These are phyloP conservation scores for Jacana jacana DNA, from an alignment of 2,113 vertebrate species.

Conservation along the genomic window DNA sequence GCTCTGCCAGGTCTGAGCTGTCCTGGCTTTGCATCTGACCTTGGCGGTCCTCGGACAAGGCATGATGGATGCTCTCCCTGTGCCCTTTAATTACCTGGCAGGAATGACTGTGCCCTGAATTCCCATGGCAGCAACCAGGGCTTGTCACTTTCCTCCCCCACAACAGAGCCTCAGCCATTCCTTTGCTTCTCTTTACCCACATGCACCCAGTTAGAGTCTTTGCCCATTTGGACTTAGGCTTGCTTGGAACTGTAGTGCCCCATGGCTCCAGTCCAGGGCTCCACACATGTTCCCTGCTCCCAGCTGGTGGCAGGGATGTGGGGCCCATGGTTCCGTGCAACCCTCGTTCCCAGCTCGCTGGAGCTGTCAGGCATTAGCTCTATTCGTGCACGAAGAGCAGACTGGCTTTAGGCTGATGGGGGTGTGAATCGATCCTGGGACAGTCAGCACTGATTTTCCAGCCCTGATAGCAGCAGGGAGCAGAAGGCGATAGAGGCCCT, in stretches of 20 bases:
- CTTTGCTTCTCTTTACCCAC: neutral
- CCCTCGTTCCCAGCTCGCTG: neutral
- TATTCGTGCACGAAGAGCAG: rapidly evolving
- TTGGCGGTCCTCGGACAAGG: neutral
- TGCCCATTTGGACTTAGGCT: neutral
- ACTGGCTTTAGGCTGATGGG: neutral
- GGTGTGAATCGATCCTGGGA: neutral
- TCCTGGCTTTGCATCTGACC: neutral
- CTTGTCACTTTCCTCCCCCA: neutral
- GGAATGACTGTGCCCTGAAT: neutral
- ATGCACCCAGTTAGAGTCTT: neutral
- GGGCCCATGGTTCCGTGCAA: neutral
- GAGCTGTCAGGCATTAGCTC: neutral
- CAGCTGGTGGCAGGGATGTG: rapidly evolving
- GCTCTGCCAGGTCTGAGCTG: neutral
- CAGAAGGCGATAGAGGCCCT: neutral
- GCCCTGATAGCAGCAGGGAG: neutral
- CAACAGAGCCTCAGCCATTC: neutral
- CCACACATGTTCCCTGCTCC: rapidly evolving
- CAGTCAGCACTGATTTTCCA: neutral
- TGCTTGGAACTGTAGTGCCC: neutral
- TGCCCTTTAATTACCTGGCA: neutral
- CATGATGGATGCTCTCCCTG: neutral
- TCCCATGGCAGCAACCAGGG: neutral
- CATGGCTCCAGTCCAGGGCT: rapidly evolving